Percentiles rank a stretch among this genome's conserved stretches.
Evolutionary conservation across 2,797 vertebrate genomes (phyloP).

Genomic region (Hyperoplus immaculatus): DNA sequence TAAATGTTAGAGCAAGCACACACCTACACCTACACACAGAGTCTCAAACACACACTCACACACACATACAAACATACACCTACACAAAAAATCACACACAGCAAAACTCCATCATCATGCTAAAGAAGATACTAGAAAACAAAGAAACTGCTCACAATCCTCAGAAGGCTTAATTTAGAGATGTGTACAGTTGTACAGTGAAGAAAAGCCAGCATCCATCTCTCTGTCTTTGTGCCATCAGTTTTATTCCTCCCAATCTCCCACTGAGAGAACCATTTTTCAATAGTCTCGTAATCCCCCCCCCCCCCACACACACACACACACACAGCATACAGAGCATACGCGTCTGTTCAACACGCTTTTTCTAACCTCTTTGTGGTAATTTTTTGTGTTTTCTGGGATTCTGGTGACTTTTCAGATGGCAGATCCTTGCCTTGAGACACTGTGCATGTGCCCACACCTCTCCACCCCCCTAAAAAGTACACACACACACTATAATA

Average conservation of each 20-base stretch:
- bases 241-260: conserved; percentile 57
- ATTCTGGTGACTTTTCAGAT: conserved; percentile 80
- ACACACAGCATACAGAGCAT: conserved; percentile 64
- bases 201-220: conserved; percentile 31
- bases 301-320: too few species aligned
- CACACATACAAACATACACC: not conserved
- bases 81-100: too few species aligned
- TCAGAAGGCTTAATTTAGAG: conserved; percentile 20
- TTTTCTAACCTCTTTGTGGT: conserved; percentile 49
- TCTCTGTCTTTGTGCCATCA: conserved; percentile 43
- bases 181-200: conserved; percentile 12
- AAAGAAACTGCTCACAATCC: conserved; percentile 6
- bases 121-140: not conserved
- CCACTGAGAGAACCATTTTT: conserved; percentile 49
- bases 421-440: conserved; percentile 77
- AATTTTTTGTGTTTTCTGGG: conserved; percentile 52
- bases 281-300: conserved; percentile 60
- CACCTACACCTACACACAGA: not conserved
- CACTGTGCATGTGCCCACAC: conserved; percentile 65
- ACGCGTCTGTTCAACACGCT: conserved; percentile 66
- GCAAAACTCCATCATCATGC: not conserved
- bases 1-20: conserved; percentile 33
- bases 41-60: not conserved
- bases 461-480: conserved; percentile 48
- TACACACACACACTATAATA: conserved; percentile 7